A percentile compares a stretch with the other conserved stretches of the same genome.
Conservation (phyloP, 2,888 invertebrate species). For the Ryuthela nishihirai region DNA sequence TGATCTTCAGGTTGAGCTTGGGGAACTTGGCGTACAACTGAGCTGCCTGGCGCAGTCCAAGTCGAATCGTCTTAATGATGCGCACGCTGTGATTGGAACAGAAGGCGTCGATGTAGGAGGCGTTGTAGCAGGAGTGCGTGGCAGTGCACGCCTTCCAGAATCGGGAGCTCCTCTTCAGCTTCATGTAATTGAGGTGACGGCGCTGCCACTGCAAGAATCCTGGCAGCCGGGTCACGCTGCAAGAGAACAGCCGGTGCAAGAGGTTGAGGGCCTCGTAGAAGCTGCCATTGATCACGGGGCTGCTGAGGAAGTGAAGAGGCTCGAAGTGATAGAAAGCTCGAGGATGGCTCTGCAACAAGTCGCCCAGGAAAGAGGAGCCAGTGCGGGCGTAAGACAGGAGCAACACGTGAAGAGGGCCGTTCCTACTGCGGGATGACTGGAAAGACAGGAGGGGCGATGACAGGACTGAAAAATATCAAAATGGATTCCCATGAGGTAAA, state of each 20-base stretch:
- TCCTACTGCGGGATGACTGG: no score
- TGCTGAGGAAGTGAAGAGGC: slow-evolving; percentile 43
- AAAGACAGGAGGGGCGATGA: no score
- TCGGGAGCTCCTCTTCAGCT: slow-evolving; percentile 36
- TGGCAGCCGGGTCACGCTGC: slow-evolving; percentile 17
- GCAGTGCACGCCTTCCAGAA: slow-evolving; percentile 42
- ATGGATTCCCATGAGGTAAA: no score
- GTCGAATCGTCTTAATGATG: slow-evolving; percentile 43
- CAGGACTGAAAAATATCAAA: no score
- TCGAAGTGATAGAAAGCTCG: slow-evolving; percentile 45
- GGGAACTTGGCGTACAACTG: slow-evolving; percentile 33
- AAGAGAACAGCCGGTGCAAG: slow-evolving; percentile 13
- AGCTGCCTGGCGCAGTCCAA: slow-evolving; percentile 40
- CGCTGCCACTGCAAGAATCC: slow-evolving; percentile 23
- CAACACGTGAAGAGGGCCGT: slow-evolving; percentile 19
- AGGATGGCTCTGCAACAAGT: slow-evolving; percentile 40
- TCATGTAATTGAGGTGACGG: slow-evolving; percentile 16
- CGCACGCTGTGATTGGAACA: slow-evolving; percentile 41
- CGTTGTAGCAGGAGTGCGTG: slow-evolving; percentile 36
- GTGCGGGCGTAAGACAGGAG: slow-evolving; percentile 30
- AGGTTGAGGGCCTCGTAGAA: slow-evolving; percentile 9
- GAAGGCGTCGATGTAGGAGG: slow-evolving; percentile 39
- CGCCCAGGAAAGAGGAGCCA: slow-evolving; percentile 42
- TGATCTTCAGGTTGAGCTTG: slow-evolving; percentile 40
- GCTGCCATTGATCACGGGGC: slow-evolving; percentile 18